phyloP scores from a whole-genome alignment of 2,797 vertebrate genomes.

The Hipposideros larvatus region DNA sequence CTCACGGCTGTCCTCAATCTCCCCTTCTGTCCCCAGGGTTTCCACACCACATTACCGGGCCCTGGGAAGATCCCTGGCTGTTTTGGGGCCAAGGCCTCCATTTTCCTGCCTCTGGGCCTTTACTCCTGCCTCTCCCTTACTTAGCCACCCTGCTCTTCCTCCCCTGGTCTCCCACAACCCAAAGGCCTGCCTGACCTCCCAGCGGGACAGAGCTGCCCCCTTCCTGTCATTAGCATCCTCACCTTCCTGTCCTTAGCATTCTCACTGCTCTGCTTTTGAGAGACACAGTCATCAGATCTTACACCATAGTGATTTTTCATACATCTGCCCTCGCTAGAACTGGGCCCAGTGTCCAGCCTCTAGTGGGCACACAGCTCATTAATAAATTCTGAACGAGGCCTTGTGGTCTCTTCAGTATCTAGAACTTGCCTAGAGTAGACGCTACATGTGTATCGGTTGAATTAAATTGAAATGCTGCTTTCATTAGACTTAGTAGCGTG shows the following conservation, averaged over 20 bases:
- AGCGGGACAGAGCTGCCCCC: not conserved
- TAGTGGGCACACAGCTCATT: no score
- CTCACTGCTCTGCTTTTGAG: not conserved
- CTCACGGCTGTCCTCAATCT: not conserved
- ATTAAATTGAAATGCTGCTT: not conserved
- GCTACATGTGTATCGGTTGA: not conserved
- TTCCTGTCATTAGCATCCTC: not conserved
- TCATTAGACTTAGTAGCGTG: not conserved
- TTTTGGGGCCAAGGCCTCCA: no score
- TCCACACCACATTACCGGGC: not conserved
- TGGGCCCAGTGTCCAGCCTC: not conserved
- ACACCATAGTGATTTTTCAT: not conserved
- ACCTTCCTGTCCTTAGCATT: not conserved
- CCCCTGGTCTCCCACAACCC: not conserved
- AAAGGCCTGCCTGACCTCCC: not conserved
- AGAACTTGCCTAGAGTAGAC: not conserved
- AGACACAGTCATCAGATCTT: no score
- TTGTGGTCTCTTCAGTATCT: not conserved
- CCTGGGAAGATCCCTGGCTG: not conserved
- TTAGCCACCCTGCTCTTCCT: not conserved
- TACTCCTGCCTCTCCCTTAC: not conserved
- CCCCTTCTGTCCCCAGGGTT: not conserved
- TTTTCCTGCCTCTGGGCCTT: not conserved
- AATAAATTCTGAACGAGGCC: not conserved
- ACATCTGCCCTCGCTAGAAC: not conserved